Conservation (phyloP, 2,113 vertebrate genomes). For the Pollachius pollachius region DNA sequence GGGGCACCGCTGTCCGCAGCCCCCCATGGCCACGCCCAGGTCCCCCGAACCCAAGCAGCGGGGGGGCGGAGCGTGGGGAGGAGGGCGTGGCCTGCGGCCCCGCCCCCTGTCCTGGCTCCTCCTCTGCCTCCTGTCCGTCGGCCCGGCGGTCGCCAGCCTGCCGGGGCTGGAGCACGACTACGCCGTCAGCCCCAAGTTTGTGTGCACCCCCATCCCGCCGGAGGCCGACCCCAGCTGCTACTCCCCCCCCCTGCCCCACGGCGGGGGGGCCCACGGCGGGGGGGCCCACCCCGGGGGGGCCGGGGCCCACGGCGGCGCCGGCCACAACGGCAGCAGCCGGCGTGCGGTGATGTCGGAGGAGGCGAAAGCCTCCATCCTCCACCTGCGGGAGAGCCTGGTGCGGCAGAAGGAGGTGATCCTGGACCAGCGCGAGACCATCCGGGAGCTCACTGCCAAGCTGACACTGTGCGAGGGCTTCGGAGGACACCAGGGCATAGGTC, state of each 20-base stretch:
- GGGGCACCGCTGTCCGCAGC: slow-evolving; percentile 17
- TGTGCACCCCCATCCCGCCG: slow-evolving; percentile 78
- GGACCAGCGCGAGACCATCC: slow-evolving; percentile 80
- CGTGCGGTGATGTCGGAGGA: slow-evolving; percentile 72
- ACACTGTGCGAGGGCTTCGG: slow-evolving; percentile 78
- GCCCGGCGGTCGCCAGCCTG: slow-evolving; percentile 34
- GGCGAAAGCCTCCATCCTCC: slow-evolving; percentile 79
- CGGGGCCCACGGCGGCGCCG: slow-evolving; percentile 28
- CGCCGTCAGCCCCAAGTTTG: slow-evolving; percentile 73
- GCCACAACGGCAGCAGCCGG: slow-evolving; percentile 39
- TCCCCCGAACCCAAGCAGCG: slow-evolving; percentile 24
- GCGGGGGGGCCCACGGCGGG: slow-evolving; percentile 26
- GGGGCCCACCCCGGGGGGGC: slow-evolving; percentile 46
- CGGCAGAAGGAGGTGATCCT: slow-evolving; percentile 82
- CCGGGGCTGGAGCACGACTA: slow-evolving; percentile 66
- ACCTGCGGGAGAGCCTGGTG: slow-evolving; percentile 79
- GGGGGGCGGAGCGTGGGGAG: slow-evolving; percentile 22
- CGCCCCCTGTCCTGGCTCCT: slow-evolving; percentile 43
- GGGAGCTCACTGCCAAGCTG: slow-evolving; percentile 80
- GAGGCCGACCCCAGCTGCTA: slow-evolving; percentile 77
- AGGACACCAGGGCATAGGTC: slow-evolving; percentile 44
- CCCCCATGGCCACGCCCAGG: slow-evolving; percentile 54
- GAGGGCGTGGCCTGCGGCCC: slow-evolving; percentile 21
- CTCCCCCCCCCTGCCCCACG: slow-evolving; percentile 60
- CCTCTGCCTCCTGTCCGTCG: slow-evolving; percentile 37